A percentile compares a stretch with the other conserved stretches of the same genome.
Conservation (phyloP, 1,140 invertebrate species). For the Acromyrmex heyeri region DNA sequence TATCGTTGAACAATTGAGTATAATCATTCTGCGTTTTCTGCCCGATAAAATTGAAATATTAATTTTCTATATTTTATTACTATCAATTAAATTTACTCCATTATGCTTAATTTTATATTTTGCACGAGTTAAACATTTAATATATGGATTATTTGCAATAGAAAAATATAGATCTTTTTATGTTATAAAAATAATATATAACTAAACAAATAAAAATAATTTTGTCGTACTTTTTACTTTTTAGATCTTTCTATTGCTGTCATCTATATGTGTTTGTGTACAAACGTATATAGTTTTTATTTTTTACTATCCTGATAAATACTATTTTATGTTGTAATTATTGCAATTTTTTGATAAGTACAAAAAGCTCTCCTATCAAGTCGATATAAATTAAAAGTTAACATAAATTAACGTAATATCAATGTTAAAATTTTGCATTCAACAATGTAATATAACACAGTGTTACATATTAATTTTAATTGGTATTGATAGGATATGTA, state of each 20-base stretch:
- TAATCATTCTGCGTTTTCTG: constrained; percentile 78
- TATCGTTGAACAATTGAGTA: constrained; percentile 68
- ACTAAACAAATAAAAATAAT: neutral
- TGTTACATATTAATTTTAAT: too few species aligned
- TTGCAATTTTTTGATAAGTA: neutral
- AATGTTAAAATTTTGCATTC: too few species aligned
- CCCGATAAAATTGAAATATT: constrained; percentile 38
- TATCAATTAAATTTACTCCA: neutral
- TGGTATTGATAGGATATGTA: too few species aligned
- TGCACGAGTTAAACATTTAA: neutral
- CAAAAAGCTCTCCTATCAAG: neutral
- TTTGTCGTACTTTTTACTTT: neutral
- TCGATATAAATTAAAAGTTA: too few species aligned
- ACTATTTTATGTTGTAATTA: neutral
- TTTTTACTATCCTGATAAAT: neutral
- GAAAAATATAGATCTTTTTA: neutral
- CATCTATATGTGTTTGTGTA: neutral
- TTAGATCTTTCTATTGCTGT: neutral
- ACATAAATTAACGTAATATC: too few species aligned
- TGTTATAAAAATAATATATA: neutral
- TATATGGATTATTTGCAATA: neutral
- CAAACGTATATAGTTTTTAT: neutral
- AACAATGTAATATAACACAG: too few species aligned
- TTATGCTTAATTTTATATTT: neutral
- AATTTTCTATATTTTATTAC: constrained; percentile 5